These are phyloP conservation scores for Thysanoteuthis rhombus DNA, from an alignment of 2,888 invertebrate species.

Conservation along the genomic window DNA sequence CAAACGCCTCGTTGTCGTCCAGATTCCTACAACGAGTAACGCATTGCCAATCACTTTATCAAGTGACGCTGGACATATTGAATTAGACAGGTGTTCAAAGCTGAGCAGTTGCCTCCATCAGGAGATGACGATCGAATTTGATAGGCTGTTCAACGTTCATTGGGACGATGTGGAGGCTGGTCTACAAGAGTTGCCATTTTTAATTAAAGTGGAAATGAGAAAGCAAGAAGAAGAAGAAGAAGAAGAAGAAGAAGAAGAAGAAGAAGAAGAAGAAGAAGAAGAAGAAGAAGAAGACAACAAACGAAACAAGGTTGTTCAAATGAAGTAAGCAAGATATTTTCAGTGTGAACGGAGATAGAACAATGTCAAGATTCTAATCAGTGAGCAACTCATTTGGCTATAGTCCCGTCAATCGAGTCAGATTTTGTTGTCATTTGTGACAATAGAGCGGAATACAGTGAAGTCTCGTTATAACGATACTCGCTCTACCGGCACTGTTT, in stretches of 20 bases:
- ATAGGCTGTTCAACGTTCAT: neutral
- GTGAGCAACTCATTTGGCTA: neutral
- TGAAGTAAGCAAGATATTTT: neutral
- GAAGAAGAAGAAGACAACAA: no score
- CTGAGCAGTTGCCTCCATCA: neutral
- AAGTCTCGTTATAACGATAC: no score
- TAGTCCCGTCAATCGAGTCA: no score
- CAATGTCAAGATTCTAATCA: neutral
- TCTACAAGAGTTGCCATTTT: neutral
- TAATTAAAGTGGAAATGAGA: neutral
- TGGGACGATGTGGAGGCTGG: neutral
- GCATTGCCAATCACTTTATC: neutral
- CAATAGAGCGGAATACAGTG: no score
- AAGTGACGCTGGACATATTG: neutral
- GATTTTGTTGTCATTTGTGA: no score
- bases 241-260: neutral
- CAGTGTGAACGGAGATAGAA: neutral
- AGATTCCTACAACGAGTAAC: neutral
- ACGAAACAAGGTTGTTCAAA: neutral
- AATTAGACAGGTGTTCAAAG: constrained; percentile 12
- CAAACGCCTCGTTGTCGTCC: neutral
- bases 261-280: no score
- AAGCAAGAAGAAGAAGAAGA: neutral
- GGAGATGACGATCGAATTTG: neutral
- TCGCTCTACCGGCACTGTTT: no score